A percentile compares a stretch with the other conserved stretches of the same genome.
phyloP scores from a whole-genome alignment of 1,140 invertebrate genomes.

The Aradophagus sp. region DNA sequence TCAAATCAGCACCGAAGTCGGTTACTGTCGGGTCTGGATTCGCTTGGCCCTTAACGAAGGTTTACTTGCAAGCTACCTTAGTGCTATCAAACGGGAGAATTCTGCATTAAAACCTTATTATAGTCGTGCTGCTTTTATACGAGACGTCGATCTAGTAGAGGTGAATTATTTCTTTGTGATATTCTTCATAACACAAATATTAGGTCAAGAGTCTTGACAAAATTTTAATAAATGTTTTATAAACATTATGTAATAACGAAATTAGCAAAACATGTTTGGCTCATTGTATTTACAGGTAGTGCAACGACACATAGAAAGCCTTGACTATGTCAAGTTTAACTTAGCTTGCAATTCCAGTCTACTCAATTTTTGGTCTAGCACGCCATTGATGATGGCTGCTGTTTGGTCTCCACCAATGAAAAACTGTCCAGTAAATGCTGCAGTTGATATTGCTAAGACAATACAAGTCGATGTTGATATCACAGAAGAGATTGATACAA shows the following conservation, averaged over 20 bases:
- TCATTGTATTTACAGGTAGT: conserved; percentile 63
- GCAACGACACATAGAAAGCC: conserved; percentile 82
- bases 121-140: conserved; percentile 83
- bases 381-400: conserved; percentile 88
- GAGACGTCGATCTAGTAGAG: conserved; percentile 86
- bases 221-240: too few relatives aligned
- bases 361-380: conserved; percentile 91
- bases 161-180: too few relatives aligned
- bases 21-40: conserved; percentile 92
- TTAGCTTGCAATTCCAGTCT: conserved; percentile 91
- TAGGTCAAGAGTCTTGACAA: too few relatives aligned
- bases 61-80: conserved; percentile 88
- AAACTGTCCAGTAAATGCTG: conserved; percentile 79
- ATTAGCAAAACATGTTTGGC: too few relatives aligned
- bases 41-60: conserved; percentile 91
- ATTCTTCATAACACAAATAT: too few relatives aligned
- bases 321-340: conserved; percentile 87
- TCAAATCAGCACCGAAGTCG: conserved; percentile 88
- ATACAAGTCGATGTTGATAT: conserved; percentile 73
- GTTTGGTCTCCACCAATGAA: conserved; percentile 87
- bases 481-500: conserved; percentile 66
- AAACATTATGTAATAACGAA: too few relatives aligned
- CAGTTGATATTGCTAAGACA: conserved; percentile 83
- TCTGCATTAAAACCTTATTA: conserved; percentile 87
- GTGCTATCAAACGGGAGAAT: conserved; percentile 82